Evolutionary conservation across 2,797 vertebrate species (phyloP).

Genomic region (Anguilla obscura): DNA sequence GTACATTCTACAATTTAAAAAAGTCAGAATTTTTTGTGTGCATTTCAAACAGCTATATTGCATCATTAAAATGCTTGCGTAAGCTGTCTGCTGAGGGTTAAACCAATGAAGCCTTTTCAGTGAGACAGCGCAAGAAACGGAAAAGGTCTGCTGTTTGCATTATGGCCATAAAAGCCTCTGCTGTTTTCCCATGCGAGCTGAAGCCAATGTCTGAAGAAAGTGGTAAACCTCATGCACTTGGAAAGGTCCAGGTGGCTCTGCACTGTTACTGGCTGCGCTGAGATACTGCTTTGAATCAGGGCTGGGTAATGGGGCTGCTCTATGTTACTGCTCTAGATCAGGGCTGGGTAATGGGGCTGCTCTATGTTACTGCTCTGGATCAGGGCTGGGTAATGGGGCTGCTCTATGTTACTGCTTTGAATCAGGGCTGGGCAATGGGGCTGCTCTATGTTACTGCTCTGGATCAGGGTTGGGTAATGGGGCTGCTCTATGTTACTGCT

Average conservation of each 20-base stretch:
- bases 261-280: not conserved
- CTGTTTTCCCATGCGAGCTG: not conserved
- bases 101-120: not conserved
- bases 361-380: no score
- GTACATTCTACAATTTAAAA: not conserved
- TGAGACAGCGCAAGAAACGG: not conserved
- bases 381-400: no score
- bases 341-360: no score
- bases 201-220: not conserved
- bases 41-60: not conserved
- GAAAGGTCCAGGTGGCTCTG: not conserved
- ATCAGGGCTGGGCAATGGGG: no score
- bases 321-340: no score
- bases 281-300: not conserved
- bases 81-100: not conserved
- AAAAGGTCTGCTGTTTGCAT: not conserved
- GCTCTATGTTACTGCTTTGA: no score
- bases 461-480: no score
- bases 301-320: no score
- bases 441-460: no score
- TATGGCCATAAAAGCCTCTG: not conserved
- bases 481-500: no score
- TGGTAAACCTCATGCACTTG: not conserved
- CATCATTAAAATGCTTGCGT: not conserved
- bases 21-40: not conserved